A percentile compares a stretch with the other conserved stretches of the same genome.
These are phyloP conservation scores for Smittia sp. DNA, from an alignment of 2,888 invertebrate genomes.

Conservation along the genomic window DNA sequence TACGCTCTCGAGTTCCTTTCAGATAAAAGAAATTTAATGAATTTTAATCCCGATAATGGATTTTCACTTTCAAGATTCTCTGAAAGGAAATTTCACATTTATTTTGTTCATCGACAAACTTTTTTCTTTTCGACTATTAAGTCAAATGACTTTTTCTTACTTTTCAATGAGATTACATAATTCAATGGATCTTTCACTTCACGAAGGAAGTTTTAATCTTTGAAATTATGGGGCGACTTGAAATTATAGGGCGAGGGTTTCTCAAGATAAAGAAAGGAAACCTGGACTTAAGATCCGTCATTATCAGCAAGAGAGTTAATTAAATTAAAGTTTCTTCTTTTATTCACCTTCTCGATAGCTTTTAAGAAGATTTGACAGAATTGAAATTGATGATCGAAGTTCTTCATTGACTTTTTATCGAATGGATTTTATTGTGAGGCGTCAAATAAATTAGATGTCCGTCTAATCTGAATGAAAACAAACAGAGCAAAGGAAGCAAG, in stretches of 20 bases:
- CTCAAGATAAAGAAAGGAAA: slow-evolving; percentile 15
- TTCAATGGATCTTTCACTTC: background rate
- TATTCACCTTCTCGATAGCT: slow-evolving; percentile 14
- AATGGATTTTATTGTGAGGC: slow-evolving; percentile 18
- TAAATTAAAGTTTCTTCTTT: slow-evolving; percentile 36
- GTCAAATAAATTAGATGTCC: slow-evolving; percentile 30
- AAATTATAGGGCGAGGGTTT: slow-evolving; percentile 19
- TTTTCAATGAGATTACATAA: background rate
- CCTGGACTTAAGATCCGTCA: background rate
- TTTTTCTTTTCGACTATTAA: slow-evolving; percentile 4
- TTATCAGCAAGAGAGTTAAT: slow-evolving; percentile 33
- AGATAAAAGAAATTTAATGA: slow-evolving; percentile 7
- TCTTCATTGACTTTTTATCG: background rate
- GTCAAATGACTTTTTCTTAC: slow-evolving; percentile 25
- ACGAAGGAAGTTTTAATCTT: slow-evolving; percentile 1
- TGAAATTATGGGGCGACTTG: background rate
- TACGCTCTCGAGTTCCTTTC: background rate
- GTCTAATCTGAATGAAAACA: slow-evolving; percentile 4
- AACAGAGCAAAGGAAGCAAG: background rate
- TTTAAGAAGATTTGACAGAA: background rate
- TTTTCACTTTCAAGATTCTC: slow-evolving; percentile 9
- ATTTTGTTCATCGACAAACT: slow-evolving; percentile 17
- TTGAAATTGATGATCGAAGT: background rate
- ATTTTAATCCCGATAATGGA: slow-evolving; percentile 39
- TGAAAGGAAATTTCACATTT: slow-evolving; percentile 19